phyloP scores from a whole-genome alignment of 1,140 invertebrate species.

The Leptopilina clavipes region DNA sequence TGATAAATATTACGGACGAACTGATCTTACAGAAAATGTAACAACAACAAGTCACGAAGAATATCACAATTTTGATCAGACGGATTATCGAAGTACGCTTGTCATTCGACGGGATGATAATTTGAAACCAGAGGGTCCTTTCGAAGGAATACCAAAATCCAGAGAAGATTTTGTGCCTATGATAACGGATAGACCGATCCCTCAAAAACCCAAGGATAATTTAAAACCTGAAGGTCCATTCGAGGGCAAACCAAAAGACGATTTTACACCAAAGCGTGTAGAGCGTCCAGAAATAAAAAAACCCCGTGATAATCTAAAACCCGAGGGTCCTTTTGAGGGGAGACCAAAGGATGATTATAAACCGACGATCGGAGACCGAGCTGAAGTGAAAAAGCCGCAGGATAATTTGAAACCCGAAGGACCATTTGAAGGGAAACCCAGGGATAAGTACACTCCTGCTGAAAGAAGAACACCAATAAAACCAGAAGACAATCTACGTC shows the following conservation, averaged over 20 bases:
- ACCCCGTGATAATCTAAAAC: conserved; percentile 77
- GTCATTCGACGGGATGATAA: conserved; percentile 74
- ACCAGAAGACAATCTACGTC: conserved; percentile 74
- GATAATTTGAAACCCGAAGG: conserved; percentile 77
- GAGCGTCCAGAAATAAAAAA: conserved; percentile 73
- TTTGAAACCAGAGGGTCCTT: conserved; percentile 76
- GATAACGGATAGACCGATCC: conserved; percentile 68
- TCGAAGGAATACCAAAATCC: conserved; percentile 67
- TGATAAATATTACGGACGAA: conserved; percentile 62
- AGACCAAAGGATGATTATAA: conserved; percentile 74
- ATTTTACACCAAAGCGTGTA: conserved; percentile 40
- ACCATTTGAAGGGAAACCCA: conserved; percentile 74
- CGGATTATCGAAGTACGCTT: conserved; percentile 65
- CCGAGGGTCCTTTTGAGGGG: conserved; percentile 77
- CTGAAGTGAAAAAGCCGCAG: conserved; percentile 68
- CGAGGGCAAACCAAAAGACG: conserved; percentile 66
- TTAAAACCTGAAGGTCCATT: conserved; percentile 76
- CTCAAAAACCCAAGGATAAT: conserved; percentile 72
- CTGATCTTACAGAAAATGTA: conserved; percentile 63
- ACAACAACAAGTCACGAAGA: conserved; percentile 72
- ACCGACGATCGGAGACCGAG: conserved; percentile 72
- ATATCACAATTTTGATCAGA: conserved; percentile 64
- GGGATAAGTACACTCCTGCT: conserved; percentile 75
- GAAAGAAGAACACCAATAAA: conserved; percentile 76
- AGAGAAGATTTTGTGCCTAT: conserved; percentile 67